These are phyloP conservation scores for Penaeus indicus DNA, from an alignment of 1,140 invertebrate genomes.

Conservation along the genomic window DNA sequence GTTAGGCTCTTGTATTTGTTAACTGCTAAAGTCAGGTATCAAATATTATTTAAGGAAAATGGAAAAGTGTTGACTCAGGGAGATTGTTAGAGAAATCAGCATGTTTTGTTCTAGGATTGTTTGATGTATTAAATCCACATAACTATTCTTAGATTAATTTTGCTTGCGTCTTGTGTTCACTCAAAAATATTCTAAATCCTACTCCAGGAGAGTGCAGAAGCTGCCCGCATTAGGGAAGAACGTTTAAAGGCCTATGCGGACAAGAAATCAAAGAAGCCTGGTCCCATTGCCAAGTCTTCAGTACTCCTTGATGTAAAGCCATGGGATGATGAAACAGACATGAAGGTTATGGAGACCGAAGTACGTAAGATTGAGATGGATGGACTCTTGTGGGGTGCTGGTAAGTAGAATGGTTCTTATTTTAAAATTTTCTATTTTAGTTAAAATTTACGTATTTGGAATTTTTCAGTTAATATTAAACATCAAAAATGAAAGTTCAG, in stretches of 20 bases:
- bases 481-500: no score
- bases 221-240: conserved; percentile 81
- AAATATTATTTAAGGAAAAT: no score
- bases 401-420: conserved; percentile 65
- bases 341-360: conserved; percentile 87
- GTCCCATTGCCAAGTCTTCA: conserved; percentile 93
- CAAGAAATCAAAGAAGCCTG: conserved; percentile 95
- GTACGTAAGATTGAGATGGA: conserved; percentile 88
- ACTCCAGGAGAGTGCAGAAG: conserved; percentile 77
- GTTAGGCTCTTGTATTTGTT: no score
- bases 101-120: no score
- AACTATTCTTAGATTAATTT: background rate
- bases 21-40: no score
- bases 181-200: background rate
- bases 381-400: conserved; percentile 94
- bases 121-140: background rate
- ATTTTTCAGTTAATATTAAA: background rate
- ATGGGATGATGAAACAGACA: conserved; percentile 97
- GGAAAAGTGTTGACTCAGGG: no score
- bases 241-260: conserved; percentile 90
- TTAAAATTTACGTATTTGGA: background rate
- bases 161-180: background rate
- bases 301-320: conserved; percentile 96
- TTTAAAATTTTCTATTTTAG: background rate
- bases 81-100: no score